Percentiles rank a stretch among this genome's conserved stretches.
phyloP scores from a whole-genome alignment of 1,140 invertebrate species.

The Galleria mellonella region DNA sequence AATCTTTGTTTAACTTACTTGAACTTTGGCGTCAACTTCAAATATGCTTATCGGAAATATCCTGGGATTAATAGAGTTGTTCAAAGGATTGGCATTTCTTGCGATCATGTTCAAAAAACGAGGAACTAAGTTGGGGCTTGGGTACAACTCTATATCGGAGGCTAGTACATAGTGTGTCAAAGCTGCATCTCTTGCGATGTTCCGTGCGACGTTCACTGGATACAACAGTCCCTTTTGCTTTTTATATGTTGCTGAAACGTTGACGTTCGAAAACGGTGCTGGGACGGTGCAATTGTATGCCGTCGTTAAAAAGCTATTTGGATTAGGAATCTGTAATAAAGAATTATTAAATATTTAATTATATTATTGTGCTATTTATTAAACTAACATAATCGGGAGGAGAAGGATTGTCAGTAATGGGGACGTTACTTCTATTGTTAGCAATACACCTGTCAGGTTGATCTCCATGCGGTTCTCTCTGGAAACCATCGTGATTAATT shows the following conservation, averaged over 20 bases:
- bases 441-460: too few species aligned
- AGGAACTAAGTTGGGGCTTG: constrained; percentile 84
- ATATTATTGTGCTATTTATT: background rate
- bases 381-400: too few species aligned
- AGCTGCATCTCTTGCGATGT: constrained; percentile 88
- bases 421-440: too few species aligned
- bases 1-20: constrained; percentile 58
- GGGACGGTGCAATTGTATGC: constrained; percentile 81
- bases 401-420: too few species aligned
- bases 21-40: constrained; percentile 83
- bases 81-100: constrained; percentile 79
- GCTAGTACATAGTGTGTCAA: constrained; percentile 89
- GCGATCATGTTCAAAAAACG: constrained; percentile 90
- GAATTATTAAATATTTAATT: background rate
- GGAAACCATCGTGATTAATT: too few species aligned
- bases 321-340: constrained; percentile 78
- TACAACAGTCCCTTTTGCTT: constrained; percentile 87
- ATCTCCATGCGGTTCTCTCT: too few species aligned
- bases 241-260: constrained; percentile 82
- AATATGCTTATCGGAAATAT: constrained; percentile 90
- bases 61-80: constrained; percentile 79
- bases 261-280: constrained; percentile 79
- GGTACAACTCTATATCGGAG: constrained; percentile 92
- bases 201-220: constrained; percentile 91
- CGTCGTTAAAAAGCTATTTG: constrained; percentile 76